Conservation (phyloP, 2,888 invertebrate genomes). For the Vanessa cardui region DNA sequence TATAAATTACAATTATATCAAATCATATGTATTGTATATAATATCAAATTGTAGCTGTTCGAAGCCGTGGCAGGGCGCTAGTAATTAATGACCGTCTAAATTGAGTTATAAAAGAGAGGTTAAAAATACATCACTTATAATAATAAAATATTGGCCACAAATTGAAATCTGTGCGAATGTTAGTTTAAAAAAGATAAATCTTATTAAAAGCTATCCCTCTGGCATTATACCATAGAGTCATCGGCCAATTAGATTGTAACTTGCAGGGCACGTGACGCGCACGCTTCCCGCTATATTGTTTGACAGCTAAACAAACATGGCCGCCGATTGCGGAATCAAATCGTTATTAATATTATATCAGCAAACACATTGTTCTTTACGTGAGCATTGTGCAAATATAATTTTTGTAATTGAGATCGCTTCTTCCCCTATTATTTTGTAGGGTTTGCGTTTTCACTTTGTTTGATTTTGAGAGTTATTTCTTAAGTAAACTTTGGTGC, state of each 20-base stretch:
- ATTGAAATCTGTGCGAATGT: conserved; percentile 43
- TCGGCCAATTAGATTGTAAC: conserved; percentile 68
- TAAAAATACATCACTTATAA: not conserved
- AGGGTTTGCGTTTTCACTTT: conserved; percentile 47
- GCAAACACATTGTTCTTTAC: conserved; percentile 70
- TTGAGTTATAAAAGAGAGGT: too few species aligned
- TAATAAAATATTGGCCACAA: conserved; percentile 28
- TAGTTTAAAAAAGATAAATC: conserved; percentile 38
- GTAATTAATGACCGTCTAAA: too few species aligned
- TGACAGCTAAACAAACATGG: conserved; percentile 79
- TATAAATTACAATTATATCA: too few species aligned
- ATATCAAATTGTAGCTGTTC: too few species aligned
- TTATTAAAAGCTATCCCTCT: conserved; percentile 43
- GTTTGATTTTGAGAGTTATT: conserved; percentile 58
- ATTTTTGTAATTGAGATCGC: conserved; percentile 73
- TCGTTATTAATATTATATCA: conserved; percentile 75
- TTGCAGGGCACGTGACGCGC: conserved; percentile 68
- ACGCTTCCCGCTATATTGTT: conserved; percentile 58
- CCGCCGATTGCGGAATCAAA: conserved; percentile 71
- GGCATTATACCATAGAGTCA: conserved; percentile 50
- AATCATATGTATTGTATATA: too few species aligned
- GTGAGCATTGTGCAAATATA: conserved; percentile 68
- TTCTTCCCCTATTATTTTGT: conserved; percentile 60
- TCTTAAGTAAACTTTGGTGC: conserved; percentile 51
- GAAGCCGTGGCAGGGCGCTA: too few species aligned